Base-by-base conservation (phyloP, 1,140 invertebrate genomes). In the Dinothrombium tinctorium region DNA sequence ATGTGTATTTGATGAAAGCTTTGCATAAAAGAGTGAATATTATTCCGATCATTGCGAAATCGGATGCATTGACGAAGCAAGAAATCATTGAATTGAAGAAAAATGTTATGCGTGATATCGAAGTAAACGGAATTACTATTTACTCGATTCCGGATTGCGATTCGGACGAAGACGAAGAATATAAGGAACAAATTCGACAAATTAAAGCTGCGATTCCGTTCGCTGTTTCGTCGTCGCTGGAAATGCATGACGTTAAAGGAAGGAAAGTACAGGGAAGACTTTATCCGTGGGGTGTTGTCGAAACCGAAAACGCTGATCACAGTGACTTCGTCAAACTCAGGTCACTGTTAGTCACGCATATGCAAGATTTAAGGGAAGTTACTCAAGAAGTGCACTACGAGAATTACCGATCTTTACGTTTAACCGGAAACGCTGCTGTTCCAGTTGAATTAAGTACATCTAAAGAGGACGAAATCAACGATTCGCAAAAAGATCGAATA, bases 1-100 rank as follows among this genome's bases (percentile, higher is more conserved):
- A n/a, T n/a, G n/a, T n/a, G n/a, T n/a, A n/a, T n/a, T n/a, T 95
- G 55, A 95, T 99, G 89, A 94, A 94, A 55, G 76, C 90, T 54
- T 63, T 99, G 9, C 89, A 96, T 56, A 84, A 89, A 50, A 95
- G 90, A 71, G 60, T 51, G 3, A 98, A 98, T 57, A 90, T 99
- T 54, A 86, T 99, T 52, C 92, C 92, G 46, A 82, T 99, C 2
- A 92, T 99, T 55, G 90, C 90, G 33, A 99, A 98, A 66, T 83
- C 90, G 21, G 94, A 99, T 63, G 87, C 86, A 44, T 64, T 98
- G 20, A 96, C 87, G 4, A 84, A 87, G 57, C 86, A 89, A 51
- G 94, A 99, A 68, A 74, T 79, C 43, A 62, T 73, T 43, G 69
- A 75, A 55, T 59, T 96, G 51, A 87, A 98, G 65, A 74, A 77